Conservation (phyloP, 2,888 invertebrate genomes). For the Cremastobaeus sp. region DNA sequence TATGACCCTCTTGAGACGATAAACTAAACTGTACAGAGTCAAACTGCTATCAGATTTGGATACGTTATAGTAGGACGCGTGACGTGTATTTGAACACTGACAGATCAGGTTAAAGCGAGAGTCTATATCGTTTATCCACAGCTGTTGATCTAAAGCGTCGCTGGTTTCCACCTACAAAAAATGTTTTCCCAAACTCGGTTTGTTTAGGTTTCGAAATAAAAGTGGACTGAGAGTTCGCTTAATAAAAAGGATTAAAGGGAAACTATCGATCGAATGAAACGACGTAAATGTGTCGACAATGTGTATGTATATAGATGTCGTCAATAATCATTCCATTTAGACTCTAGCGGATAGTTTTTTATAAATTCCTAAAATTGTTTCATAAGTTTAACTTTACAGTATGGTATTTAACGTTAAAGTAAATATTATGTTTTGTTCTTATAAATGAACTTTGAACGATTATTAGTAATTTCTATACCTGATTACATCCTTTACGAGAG, state of each 20-base stretch:
- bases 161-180: slow-evolving; percentile 19
- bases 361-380: too few species aligned
- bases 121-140: slow-evolving; percentile 50
- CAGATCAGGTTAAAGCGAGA: slow-evolving; percentile 64
- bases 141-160: slow-evolving; percentile 15
- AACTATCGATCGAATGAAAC: too few species aligned
- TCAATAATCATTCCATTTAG: too few species aligned
- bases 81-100: slow-evolving; percentile 64
- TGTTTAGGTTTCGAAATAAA: slow-evolving; percentile 24
- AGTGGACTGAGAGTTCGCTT: slow-evolving; percentile 14
- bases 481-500: too few species aligned
- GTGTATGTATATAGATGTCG: too few species aligned
- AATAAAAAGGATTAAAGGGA: slow-evolving; percentile 13
- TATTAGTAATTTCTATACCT: too few species aligned
- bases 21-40: slow-evolving; percentile 59
- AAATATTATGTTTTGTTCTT: too few species aligned
- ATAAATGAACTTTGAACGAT: too few species aligned
- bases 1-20: slow-evolving; percentile 64
- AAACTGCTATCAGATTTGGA: slow-evolving; percentile 62
- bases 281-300: too few species aligned
- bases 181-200: slow-evolving; percentile 14
- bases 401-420: too few species aligned
- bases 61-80: slow-evolving; percentile 60
- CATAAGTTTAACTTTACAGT: too few species aligned
- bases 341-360: too few species aligned